Percentiles rank a stretch among this genome's conserved stretches.
These are phyloP conservation scores for Chinchilla lanigera DNA, from an alignment of 2,113 vertebrate species.

Conservation along the genomic window DNA sequence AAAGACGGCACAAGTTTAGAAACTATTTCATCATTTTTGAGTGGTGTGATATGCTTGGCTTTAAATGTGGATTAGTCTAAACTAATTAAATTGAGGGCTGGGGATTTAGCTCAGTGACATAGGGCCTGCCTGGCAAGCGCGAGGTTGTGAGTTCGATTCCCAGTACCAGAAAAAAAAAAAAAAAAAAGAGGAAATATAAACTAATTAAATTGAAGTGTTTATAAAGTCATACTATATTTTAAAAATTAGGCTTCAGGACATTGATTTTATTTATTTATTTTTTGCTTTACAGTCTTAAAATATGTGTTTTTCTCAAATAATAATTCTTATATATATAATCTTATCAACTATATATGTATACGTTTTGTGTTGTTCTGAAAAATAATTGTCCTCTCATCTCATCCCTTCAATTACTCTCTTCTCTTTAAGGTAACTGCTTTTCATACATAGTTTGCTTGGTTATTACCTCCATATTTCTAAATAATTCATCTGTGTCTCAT, in stretches of 20 bases:
- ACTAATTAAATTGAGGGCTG: not conserved
- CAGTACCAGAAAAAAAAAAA: no score
- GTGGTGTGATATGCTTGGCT: not conserved
- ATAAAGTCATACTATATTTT: not conserved
- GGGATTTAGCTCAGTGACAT: no score
- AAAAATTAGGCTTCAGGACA: not conserved
- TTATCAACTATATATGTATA: not conserved
- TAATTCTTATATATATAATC: not conserved
- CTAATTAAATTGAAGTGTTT: not conserved
- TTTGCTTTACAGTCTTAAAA: conserved; percentile 26
- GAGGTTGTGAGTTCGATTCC: no score
- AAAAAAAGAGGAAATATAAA: no score
- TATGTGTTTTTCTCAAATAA: not conserved
- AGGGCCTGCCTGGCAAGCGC: no score
- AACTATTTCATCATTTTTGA: not conserved
- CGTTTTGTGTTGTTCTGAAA: not conserved
- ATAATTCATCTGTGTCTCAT: not conserved
- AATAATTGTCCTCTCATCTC: not conserved
- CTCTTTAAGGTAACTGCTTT: not conserved
- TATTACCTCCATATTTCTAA: not conserved
- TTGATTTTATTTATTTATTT: not conserved
- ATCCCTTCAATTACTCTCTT: not conserved
- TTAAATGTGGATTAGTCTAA: not conserved
- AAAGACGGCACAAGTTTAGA: not conserved
- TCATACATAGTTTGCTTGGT: not conserved